Base-by-base conservation (phyloP, 2,113 vertebrate genomes). In the Pelecanus crispus region DNA sequence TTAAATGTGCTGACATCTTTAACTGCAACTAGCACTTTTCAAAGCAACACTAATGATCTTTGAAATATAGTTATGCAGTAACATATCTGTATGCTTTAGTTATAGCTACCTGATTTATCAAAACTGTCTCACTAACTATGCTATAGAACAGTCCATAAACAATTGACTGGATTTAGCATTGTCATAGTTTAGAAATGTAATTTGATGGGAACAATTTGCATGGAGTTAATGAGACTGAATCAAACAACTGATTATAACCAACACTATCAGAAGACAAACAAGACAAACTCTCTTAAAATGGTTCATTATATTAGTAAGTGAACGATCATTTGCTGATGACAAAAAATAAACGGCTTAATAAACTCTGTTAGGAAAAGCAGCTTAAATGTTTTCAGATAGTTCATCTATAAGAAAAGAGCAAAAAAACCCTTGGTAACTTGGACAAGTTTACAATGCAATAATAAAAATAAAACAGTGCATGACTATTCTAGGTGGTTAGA, bases 181-280 rank as follows among this genome's bases (percentile, higher is more conserved):
- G 47, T 53, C 88, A 72, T 22, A 84, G 55, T 88, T 94, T 73
- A 90, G 95, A 95, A 95, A 83, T 9, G 67, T 61, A 80, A 96
- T 97, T 90, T 92, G 63, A 94, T 71, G 81, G 75, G 73, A 93
- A 83, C 44, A 71, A 82, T 90, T 79, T 79, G 20, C 19, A 7
- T 67, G 49, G 71, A 86, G 68, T 97, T 97, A n/a, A 83, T 38
- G n/a, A 86, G 81, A 81, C 71, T 66, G 72, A 96, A 68, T 89
- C 81, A 94, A 59, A 81, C 29, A 81, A 73, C 81, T 82, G 26
- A 92, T 92, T 70, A 86, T 34, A 94, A 85, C 62, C 40, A 68
- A 38, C 36, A 84, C 49, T 84, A 92, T 71, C 31, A 90, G 88
- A 81, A 85, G 75, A 92, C 17, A 56, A 83, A 52, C 13, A 63